Evolutionary conservation across 2,888 invertebrate species (phyloP).

Genomic region (Cheilosia variabilis): DNA sequence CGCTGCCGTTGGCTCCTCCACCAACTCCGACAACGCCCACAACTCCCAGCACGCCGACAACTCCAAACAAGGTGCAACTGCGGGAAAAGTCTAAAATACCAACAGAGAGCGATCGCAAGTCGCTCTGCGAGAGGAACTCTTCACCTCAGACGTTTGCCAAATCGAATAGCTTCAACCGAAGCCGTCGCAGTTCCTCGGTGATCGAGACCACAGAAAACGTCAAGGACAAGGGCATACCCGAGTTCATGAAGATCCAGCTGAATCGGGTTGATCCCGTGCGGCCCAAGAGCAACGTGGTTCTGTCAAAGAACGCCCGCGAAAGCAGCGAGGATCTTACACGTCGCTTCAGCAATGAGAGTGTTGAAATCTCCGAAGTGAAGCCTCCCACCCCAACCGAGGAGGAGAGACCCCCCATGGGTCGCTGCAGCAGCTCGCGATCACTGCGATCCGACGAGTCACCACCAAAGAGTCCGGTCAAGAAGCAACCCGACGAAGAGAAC

Average conservation of each 20-base stretch:
- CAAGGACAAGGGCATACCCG: conserved; percentile 84
- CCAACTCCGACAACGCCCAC: conserved; percentile 55
- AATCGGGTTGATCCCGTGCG: conserved; percentile 88
- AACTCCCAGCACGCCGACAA: conserved; percentile 27
- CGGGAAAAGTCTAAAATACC: conserved; percentile 72
- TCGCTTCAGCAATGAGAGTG: conserved; percentile 84
- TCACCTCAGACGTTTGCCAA: conserved; percentile 58
- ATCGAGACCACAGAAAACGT: conserved; percentile 69
- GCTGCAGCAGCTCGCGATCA: conserved; percentile 61
- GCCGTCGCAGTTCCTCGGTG: conserved; percentile 78
- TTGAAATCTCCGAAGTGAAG: conserved; percentile 82
- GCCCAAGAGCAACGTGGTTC: conserved; percentile 86
- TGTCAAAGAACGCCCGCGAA: conserved; percentile 85
- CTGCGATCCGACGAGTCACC: conserved; percentile 67
- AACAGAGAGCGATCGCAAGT: conserved; percentile 75
- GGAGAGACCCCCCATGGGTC: conserved; percentile 34
- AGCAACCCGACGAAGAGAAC: conserved; percentile 77
- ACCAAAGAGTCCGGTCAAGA: conserved; percentile 76
- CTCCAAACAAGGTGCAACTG: conserved; percentile 62
- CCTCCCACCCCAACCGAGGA: conserved; percentile 77
- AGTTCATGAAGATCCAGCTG: conserved; percentile 89
- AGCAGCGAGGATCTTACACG: conserved; percentile 81
- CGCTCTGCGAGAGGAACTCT: conserved; percentile 62
- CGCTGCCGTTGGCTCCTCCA: conserved; percentile 56
- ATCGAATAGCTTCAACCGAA: conserved; percentile 76